Evolutionary conservation across 1,140 invertebrate species (phyloP), one percentile per base, ranked within the genome.

Genomic region (Drosophila albomicans): DNA sequence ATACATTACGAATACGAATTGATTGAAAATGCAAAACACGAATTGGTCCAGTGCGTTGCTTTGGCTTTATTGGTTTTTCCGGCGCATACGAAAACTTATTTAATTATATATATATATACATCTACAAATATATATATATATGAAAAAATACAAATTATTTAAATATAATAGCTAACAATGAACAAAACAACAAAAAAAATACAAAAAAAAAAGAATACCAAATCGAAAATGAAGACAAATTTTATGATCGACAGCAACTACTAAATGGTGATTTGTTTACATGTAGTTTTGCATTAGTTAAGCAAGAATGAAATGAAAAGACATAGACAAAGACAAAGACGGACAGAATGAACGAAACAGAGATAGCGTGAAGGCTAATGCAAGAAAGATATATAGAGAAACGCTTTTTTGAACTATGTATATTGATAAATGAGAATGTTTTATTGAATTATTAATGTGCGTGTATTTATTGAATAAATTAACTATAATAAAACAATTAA

Each of bases 391-490:
- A 49, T 63, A 66, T 68, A 45, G 66, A 52, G 41, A 76, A 82
- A 77, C 72, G 79, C 84, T 75, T 87, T 86, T 88, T 88, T 81
- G 81, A 82, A 87, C 67, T 81, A 81, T 68, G 38, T 73, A 70
- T 81, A 71, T 79, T 79, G 68, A 88, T 68, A 71, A 78, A 62
- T 78, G 69, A 75, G 68, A 79, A 88, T 78, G 80, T 88, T 88
- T 88, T 88, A 87, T 71, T 71, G 69, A 80, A 84, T 84, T 78
- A 88, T 84, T 71, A 79, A 75, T 80, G 80, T 88, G 84, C 81
- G 84, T 88, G 84, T 87, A 88, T 88, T 87, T 78, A 87, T 78
- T 76, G 63, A 87, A 78, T 62, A 84, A 89, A 88, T 80, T 80
- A 80, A 80, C 59, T 79, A 82, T 82, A 75, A 80, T 87, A 82